Conservation (phyloP, 2,797 vertebrate genomes). For the Sebastes cheni region DNA sequence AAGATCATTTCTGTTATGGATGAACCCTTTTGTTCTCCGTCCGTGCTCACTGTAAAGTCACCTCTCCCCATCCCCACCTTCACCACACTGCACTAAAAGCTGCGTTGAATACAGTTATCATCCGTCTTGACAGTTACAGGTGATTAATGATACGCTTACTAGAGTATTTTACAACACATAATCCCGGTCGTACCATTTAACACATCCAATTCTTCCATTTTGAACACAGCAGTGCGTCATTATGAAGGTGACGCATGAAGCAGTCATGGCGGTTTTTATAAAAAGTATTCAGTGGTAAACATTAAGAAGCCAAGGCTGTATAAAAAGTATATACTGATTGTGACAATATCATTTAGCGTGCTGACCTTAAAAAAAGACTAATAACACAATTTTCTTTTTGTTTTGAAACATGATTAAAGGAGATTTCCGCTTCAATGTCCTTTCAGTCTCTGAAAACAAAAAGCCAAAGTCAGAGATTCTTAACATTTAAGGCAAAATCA, state of each 20-base stretch:
- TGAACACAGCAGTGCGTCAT: neutral
- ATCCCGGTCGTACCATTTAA: neutral
- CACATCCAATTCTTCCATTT: neutral
- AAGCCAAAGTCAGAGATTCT: neutral
- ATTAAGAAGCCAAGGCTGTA: slow-evolving; percentile 9
- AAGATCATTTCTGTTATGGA: neutral
- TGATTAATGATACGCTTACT: neutral
- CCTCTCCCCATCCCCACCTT: neutral
- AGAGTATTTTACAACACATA: slow-evolving; percentile 46
- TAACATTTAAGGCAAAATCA: slow-evolving; percentile 22
- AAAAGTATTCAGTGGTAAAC: slow-evolving; percentile 31
- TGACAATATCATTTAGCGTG: neutral
- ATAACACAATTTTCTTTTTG: neutral
- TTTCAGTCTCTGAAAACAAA: slow-evolving; percentile 21
- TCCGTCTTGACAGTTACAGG: slow-evolving; percentile 8
- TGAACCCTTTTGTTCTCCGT: neutral
- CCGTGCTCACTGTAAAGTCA: neutral
- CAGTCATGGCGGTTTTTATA: neutral
- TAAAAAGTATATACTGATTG: slow-evolving; percentile 28
- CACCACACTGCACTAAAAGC: neutral
- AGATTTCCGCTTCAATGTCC: neutral
- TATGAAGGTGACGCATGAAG: neutral
- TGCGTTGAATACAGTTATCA: slow-evolving; percentile 5
- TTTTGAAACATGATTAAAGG: neutral
- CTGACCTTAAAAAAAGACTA: slow-evolving; percentile 20